These are phyloP conservation scores for Artibeus jamaicensis DNA, from an alignment of 2,797 vertebrate genomes.

Conservation along the genomic window DNA sequence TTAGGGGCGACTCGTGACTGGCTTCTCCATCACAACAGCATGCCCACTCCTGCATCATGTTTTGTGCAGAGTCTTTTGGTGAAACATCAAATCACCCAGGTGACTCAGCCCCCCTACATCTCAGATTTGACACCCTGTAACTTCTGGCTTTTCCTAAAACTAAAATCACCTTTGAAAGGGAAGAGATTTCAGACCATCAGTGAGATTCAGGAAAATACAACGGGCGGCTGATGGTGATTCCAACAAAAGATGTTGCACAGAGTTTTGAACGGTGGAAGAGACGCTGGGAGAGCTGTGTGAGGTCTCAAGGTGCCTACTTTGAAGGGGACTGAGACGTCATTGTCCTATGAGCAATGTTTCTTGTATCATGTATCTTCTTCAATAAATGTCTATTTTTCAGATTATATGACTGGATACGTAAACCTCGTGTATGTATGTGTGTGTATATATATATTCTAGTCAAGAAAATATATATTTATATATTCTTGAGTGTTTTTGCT, in stretches of 20 bases:
- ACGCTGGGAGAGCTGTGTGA: neutral
- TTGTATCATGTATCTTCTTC: neutral
- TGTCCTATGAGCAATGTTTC: neutral
- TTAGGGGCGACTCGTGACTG: neutral
- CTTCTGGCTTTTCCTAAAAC: neutral
- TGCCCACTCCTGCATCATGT: neutral
- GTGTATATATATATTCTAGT: no score
- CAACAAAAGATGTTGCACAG: no score
- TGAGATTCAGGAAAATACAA: neutral
- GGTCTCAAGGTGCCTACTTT: neutral
- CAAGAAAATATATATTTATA: neutral
- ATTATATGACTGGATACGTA: neutral
- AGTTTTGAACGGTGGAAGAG: no score
- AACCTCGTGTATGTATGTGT: no score
- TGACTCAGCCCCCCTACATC: neutral
- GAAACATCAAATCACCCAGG: neutral
- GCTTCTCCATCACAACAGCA: neutral
- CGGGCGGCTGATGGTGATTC: neutral
- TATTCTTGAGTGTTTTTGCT: conserved; percentile 8
- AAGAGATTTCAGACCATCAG: neutral
- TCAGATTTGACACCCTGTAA: neutral
- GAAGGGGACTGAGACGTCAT: neutral
- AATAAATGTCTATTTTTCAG: neutral
- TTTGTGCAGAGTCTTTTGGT: neutral
- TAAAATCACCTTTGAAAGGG: neutral